Base-by-base conservation (phyloP, 1,140 invertebrate genomes). In the Nephotettix cincticeps region DNA sequence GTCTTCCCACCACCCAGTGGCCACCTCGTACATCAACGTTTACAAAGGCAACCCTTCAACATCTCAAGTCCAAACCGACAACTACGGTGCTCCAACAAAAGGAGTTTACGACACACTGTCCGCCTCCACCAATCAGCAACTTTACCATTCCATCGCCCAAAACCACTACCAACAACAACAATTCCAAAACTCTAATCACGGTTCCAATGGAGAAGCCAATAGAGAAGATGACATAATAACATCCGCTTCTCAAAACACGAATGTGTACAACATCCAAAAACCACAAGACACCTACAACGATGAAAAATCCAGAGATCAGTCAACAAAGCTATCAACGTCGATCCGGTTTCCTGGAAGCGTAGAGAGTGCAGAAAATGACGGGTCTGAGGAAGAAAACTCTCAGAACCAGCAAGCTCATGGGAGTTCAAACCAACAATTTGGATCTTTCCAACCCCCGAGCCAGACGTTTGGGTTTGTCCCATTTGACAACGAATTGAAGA, bases 381-480 rank as follows among this genome's bases (percentile, higher is more conserved):
- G n/a, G 2, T 43, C 32, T 9, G 17, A 25, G 1, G 64, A 67
- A 25, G 23, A 67, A 25, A 32, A 9, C 6, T 21, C 64, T 1
- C 64, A 67, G 36, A 64, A 32, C 6, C 29, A 17, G 29, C 11
- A 23, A 58, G 21, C 21, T 23, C 54, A 58, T 1, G 56, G 14
- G 27, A 61, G 56, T 29, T 28, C 21, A 29, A 21, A 14, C 23
- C 69, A 63, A 43, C 29, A 25, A 43, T 70, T 68, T 27, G 29
- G 47, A 23, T 70, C 72, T n/a, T 75, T 75, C 32, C 72, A 75
- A 47, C 65, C 74, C 17, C 74, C 74, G 27, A 72, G 51, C 27
- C 63, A 73, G 32, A 75, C 72, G 29, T 73, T 68, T 25, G 71
- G 74, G 25, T 75, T 75, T 47, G 58, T 71, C 29, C 72, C 68